phyloP scores from a whole-genome alignment of 2,888 invertebrate genomes.

The Cartodere bifasciata region DNA sequence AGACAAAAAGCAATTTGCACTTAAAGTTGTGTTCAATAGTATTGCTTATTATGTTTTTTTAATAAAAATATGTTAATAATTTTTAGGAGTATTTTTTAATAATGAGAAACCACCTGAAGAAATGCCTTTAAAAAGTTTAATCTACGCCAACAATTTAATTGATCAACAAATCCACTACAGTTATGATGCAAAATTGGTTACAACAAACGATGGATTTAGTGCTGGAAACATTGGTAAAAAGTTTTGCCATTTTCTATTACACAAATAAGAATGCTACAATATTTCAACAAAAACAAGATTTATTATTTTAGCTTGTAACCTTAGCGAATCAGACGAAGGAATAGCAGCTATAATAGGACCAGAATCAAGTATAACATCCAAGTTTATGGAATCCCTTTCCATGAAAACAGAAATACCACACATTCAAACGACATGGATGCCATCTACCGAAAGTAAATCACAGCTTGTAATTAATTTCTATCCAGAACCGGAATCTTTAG shows the following conservation, averaged over 20 bases:
- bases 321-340: too few species aligned
- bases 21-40: too few species aligned
- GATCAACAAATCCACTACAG: slow-evolving; percentile 5
- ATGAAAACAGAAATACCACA: slow-evolving; percentile 10
- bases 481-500: slow-evolving; percentile 9
- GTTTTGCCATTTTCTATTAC: too few species aligned
- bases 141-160: slow-evolving; percentile 9
- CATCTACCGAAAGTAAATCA: background rate
- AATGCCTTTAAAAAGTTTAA: slow-evolving; percentile 6
- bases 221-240: too few species aligned
- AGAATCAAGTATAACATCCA: slow-evolving; percentile 5
- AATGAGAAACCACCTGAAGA: slow-evolving; percentile 3
- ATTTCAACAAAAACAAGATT: too few species aligned
- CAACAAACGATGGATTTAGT: slow-evolving; percentile 7
- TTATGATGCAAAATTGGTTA: slow-evolving; percentile 2
- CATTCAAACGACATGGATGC: slow-evolving; percentile 5
- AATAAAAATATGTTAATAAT: too few species aligned
- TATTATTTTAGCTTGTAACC: too few species aligned
- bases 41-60: too few species aligned
- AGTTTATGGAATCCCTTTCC: slow-evolving; percentile 9
- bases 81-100: too few species aligned
- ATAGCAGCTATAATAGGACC: slow-evolving; percentile 10
- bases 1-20: too few species aligned
- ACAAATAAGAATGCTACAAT: too few species aligned
- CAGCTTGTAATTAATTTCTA: slow-evolving; percentile 9